phyloP scores from a whole-genome alignment of 2,888 invertebrate genomes.

The Eristalis tenax region DNA sequence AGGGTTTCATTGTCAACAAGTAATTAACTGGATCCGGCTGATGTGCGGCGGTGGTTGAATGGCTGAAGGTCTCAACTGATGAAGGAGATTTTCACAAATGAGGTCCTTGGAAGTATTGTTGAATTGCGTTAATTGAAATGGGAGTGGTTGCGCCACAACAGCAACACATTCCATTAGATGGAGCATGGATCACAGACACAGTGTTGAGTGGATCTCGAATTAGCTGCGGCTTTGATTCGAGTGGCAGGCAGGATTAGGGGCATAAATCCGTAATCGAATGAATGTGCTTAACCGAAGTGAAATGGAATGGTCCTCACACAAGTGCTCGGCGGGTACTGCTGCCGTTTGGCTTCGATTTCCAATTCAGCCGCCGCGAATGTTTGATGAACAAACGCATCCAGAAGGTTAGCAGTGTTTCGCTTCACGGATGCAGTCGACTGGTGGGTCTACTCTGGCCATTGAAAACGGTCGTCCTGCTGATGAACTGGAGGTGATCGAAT shows the following conservation, averaged over 20 bases:
- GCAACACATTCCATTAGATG: slow-evolving; percentile 15
- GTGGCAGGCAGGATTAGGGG: neutral
- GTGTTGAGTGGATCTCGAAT: neutral
- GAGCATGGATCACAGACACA: neutral
- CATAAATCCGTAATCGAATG: neutral
- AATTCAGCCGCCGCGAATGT: neutral
- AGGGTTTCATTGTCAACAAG: slow-evolving; percentile 42
- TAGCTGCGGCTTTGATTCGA: neutral
- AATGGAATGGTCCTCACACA: neutral
- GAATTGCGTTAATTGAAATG: slow-evolving; percentile 22
- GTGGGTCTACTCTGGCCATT: neutral
- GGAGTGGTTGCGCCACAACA: slow-evolving; percentile 2
- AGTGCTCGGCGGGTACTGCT: neutral
- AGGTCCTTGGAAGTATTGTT: neutral
- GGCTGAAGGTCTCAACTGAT: neutral
- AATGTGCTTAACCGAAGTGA: neutral
- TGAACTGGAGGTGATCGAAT: neutral
- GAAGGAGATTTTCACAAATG: neutral
- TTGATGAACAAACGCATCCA: neutral
- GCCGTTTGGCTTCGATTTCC: neutral
- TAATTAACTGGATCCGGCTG: slow-evolving; percentile 43
- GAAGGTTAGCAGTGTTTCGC: neutral
- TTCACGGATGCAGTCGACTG: neutral
- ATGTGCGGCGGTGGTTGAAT: neutral
- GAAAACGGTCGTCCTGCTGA: neutral